phyloP scores from a whole-genome alignment of 2,113 vertebrate species.

The Donacobius atricapilla region DNA sequence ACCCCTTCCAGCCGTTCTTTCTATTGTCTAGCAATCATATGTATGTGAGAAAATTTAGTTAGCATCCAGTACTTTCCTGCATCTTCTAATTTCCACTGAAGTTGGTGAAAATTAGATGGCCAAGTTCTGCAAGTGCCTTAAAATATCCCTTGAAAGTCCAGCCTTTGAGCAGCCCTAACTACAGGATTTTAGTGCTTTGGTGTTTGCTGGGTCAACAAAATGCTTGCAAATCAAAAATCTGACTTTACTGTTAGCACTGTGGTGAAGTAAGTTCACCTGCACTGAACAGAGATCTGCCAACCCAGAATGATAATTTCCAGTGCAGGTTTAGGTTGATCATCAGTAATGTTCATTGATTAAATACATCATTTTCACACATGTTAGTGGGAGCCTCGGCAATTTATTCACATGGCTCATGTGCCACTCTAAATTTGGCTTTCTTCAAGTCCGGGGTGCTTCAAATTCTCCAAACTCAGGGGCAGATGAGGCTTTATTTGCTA shows the following conservation, averaged over 20 bases:
- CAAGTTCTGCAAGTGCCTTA: not conserved
- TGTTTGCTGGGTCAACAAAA: not conserved
- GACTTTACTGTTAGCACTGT: not conserved
- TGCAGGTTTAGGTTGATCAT: not conserved
- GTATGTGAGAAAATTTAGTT: not conserved
- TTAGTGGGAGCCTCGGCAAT: not conserved
- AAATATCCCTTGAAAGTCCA: not conserved
- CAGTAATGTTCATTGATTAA: not conserved
- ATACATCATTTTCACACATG: fast-evolving
- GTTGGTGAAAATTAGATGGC: not conserved
- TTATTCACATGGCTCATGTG: not conserved
- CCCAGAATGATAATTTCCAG: not conserved
- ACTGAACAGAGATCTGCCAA: not conserved
- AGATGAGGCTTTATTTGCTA: not conserved
- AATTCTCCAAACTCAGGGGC: not conserved
- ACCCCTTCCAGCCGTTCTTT: not conserved
- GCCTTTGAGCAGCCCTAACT: not conserved
- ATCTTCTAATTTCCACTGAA: not conserved
- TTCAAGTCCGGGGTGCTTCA: not conserved
- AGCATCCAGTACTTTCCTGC: not conserved
- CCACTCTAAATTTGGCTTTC: not conserved
- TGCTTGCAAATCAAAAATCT: not conserved
- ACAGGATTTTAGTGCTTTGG: not conserved
- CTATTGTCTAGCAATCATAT: not conserved
- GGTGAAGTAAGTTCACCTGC: not conserved